Evolutionary conservation across 2,113 vertebrate species (phyloP).

Genomic region (Cygnus atratus): DNA sequence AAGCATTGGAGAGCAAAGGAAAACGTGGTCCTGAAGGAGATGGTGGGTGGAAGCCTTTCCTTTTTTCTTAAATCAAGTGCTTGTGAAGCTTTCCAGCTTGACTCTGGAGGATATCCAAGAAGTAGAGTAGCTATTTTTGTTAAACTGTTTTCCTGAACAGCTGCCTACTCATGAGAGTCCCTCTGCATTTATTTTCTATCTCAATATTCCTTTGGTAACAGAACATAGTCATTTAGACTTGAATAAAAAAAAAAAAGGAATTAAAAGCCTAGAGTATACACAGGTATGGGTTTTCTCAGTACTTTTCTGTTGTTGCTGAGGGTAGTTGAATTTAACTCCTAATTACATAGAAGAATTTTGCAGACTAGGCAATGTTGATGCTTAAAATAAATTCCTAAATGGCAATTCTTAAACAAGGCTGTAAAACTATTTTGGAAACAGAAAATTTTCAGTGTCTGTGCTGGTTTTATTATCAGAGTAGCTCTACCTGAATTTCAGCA

Average conservation of each 20-base stretch:
- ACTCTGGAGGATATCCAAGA: conserved; percentile 8
- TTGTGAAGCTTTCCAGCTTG: background rate
- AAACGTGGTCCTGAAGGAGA: background rate
- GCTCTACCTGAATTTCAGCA: too few species aligned
- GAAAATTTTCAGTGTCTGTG: background rate
- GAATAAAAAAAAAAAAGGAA: background rate
- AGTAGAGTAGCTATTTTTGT: conserved; percentile 27
- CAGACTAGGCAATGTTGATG: background rate
- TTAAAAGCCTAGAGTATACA: background rate
- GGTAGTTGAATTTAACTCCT: conserved; percentile 8
- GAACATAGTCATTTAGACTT: conserved; percentile 2
- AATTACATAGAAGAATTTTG: conserved; percentile 6
- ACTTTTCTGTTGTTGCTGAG: background rate
- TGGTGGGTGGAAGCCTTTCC: background rate
- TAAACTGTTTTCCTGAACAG: conserved; percentile 44
- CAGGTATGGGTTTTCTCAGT: background rate
- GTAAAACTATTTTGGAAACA: background rate
- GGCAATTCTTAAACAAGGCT: background rate
- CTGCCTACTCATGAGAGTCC: conserved; percentile 38
- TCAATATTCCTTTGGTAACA: conserved; percentile 19
- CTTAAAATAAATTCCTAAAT: background rate
- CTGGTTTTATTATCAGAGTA: background rate
- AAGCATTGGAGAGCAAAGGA: background rate
- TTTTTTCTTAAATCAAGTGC: background rate
- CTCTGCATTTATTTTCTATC: conserved; percentile 29